Conservation (phyloP, 2,888 invertebrate species). For the Macrosoma leucophasiata region DNA sequence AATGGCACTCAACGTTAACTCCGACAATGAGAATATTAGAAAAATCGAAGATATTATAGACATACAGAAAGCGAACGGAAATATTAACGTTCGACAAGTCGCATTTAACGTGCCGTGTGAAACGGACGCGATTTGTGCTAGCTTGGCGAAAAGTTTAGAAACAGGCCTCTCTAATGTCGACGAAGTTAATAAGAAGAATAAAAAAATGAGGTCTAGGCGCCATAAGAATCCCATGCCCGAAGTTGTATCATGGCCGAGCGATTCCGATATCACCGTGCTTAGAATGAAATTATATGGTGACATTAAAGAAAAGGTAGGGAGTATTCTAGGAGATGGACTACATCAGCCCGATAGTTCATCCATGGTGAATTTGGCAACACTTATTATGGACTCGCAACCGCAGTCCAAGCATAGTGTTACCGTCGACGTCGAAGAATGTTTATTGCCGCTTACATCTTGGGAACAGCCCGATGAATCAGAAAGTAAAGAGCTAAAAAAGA, state of each 20-base stretch:
- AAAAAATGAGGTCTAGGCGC: constrained; percentile 39
- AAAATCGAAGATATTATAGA: constrained; percentile 68
- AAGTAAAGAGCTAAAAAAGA: constrained; percentile 30
- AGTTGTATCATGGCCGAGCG: constrained; percentile 70
- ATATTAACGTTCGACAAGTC: constrained; percentile 46
- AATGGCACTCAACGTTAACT: constrained; percentile 40
- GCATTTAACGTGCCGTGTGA: constrained; percentile 49
- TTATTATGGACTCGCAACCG: constrained; percentile 58
- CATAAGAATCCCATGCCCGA: constrained; percentile 44
- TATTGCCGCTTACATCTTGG: constrained; percentile 76
- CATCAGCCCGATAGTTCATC: constrained; percentile 75
- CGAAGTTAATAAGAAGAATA: constrained; percentile 30
- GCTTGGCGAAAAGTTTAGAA: constrained; percentile 46
- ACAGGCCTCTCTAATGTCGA: constrained; percentile 44
- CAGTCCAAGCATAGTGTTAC: constrained; percentile 55
- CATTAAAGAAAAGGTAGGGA: constrained; percentile 60
- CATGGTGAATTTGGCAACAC: constrained; percentile 75
- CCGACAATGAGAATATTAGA: constrained; percentile 41
- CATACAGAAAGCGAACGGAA: constrained; percentile 60
- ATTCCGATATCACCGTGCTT: constrained; percentile 76
- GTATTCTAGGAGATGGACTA: constrained; percentile 72
- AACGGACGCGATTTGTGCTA: constrained; percentile 38
- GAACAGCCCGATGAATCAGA: constrained; percentile 43
- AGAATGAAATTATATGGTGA: constrained; percentile 63
- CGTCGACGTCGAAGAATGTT: constrained; percentile 60